These are phyloP conservation scores for Hoplostethus atlanticus DNA, from an alignment of 2,797 vertebrate species.

Conservation along the genomic window DNA sequence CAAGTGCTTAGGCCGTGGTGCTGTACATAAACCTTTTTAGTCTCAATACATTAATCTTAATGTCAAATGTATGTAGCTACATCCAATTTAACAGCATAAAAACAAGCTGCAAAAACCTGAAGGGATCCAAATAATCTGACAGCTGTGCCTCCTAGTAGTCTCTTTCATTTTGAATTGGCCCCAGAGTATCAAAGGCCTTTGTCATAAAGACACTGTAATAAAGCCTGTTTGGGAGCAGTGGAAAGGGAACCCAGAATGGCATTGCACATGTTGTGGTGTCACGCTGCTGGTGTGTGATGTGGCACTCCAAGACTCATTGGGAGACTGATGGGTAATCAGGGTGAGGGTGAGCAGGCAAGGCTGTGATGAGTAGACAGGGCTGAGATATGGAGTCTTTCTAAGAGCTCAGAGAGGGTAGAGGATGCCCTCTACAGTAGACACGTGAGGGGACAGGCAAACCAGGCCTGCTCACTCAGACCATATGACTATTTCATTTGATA, in stretches of 20 bases:
- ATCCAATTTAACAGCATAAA: conserved; percentile 45
- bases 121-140: conserved; percentile 64
- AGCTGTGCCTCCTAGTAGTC: conserved; percentile 70
- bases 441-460: conserved; percentile 39
- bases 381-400: conserved; percentile 47
- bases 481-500: too few species aligned
- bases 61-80: conserved; percentile 44
- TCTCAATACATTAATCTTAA: conserved; percentile 27
- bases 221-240: conserved; percentile 67
- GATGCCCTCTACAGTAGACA: conserved; percentile 86
- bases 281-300: conserved; percentile 74
- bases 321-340: conserved; percentile 72
- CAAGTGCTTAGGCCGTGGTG: conserved; percentile 17
- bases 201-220: conserved; percentile 71
- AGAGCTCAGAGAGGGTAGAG: conserved; percentile 73
- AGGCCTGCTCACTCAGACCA: conserved; percentile 21
- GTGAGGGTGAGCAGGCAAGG: not conserved
- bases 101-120: conserved; percentile 52
- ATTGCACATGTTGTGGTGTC: conserved; percentile 55
- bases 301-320: conserved; percentile 61
- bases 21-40: conserved; percentile 2
- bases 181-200: conserved; percentile 75
- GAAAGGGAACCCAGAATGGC: conserved; percentile 63
- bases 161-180: conserved; percentile 67
- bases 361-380: conserved; percentile 45